These are phyloP conservation scores for Hippocampus comes DNA, from an alignment of 2,113 vertebrate genomes.

Conservation along the genomic window DNA sequence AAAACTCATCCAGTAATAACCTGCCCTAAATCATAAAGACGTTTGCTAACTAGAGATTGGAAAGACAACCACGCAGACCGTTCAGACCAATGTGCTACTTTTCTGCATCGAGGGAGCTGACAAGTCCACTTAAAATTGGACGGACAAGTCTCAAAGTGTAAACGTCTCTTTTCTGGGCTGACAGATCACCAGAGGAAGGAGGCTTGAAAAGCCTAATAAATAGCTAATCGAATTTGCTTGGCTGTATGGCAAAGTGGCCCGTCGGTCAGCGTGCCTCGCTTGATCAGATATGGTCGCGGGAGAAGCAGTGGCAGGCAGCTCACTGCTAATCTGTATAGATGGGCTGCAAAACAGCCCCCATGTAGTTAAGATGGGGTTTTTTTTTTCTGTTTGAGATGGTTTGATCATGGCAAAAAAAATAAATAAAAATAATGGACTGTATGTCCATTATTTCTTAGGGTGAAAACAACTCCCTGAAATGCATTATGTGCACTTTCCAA, in stretches of 20 bases:
- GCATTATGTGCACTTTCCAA: too few relatives aligned
- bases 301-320: slow-evolving; percentile 53
- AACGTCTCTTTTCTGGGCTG: slow-evolving; percentile 32
- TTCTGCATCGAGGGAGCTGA: slow-evolving; percentile 36
- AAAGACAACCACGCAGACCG: slow-evolving; percentile 22
- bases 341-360: slow-evolving; percentile 35
- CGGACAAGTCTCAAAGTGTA: slow-evolving; percentile 23
- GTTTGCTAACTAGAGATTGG: slow-evolving; percentile 10
- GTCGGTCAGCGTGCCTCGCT: slow-evolving; percentile 60
- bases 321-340: slow-evolving; percentile 62
- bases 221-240: slow-evolving; percentile 57
- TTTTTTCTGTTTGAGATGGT: too few relatives aligned
- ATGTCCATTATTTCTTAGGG: too few relatives aligned
- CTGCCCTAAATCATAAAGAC: slow-evolving; percentile 14
- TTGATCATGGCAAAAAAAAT: too few relatives aligned
- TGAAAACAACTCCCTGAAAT: too few relatives aligned
- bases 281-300: slow-evolving; percentile 57
- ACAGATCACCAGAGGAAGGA: slow-evolving; percentile 37
- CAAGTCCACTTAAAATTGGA: slow-evolving; percentile 39
- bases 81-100: slow-evolving; percentile 43
- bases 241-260: slow-evolving; percentile 50
- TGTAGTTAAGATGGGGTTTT: too few relatives aligned
- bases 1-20: slow-evolving; percentile 12
- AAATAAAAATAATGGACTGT: too few relatives aligned
- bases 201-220: slow-evolving; percentile 45